These are phyloP conservation scores for Odobenus rosmarus DNA, from an alignment of 2,113 vertebrate genomes.

Conservation along the genomic window DNA sequence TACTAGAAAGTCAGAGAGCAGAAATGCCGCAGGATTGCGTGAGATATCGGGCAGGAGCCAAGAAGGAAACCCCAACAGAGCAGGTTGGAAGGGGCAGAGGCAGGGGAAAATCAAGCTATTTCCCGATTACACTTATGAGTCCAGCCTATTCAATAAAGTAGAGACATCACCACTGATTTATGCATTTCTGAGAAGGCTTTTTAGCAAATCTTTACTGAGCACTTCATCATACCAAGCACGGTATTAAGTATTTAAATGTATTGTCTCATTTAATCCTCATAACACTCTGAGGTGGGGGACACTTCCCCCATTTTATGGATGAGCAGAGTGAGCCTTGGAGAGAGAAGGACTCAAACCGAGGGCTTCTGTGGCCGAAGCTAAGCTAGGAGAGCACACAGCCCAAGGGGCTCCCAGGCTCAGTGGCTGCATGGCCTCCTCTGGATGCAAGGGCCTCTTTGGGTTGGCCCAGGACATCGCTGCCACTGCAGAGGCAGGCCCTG, in stretches of 20 bases:
- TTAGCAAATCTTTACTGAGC: background rate
- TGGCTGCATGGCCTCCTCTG: accelerated
- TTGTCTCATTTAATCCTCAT: background rate
- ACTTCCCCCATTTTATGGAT: background rate
- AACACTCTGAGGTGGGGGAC: background rate
- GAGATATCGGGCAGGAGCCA: background rate
- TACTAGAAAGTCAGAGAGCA: background rate
- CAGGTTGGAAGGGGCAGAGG: background rate
- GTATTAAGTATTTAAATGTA: background rate
- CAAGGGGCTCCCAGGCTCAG: background rate
- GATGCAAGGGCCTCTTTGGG: background rate
- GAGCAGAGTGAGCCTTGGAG: background rate
- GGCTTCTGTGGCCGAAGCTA: background rate
- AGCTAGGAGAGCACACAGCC: accelerated
- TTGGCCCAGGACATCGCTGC: background rate
- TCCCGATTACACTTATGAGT: background rate
- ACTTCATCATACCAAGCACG: background rate
- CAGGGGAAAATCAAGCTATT: background rate
- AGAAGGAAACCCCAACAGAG: background rate
- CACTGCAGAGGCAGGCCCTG: background rate
- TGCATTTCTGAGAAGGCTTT: background rate
- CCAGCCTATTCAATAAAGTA: background rate
- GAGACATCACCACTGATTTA: background rate
- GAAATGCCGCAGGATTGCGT: background rate
- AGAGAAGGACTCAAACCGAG: background rate